A percentile compares a stretch with the other conserved stretches of the same genome.
Evolutionary conservation across 2,113 vertebrate species (phyloP).

Genomic region (Aptenodytes forsteri): DNA sequence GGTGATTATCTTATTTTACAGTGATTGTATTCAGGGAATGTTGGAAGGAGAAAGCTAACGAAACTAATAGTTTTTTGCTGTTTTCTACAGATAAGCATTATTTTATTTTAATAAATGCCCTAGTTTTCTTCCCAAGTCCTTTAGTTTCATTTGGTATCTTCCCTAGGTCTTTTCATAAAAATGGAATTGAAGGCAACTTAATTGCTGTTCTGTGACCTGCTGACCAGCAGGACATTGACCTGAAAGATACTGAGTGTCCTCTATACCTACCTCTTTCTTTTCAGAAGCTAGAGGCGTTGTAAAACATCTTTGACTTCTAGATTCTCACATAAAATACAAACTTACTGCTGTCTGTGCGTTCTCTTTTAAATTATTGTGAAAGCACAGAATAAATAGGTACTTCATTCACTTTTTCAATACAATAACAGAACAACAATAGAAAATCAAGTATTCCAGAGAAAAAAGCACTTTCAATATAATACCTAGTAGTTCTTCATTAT

Average conservation of each 20-base stretch:
- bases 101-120: not conserved
- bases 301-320: conserved; percentile 54
- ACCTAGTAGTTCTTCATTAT: conserved; percentile 50
- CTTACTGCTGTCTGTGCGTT: conserved; percentile 41
- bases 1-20: conserved; percentile 34
- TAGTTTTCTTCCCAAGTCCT: not conserved
- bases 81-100: not conserved
- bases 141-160: conserved; percentile 4
- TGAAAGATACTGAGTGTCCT: conserved; percentile 39
- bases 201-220: conserved; percentile 60
- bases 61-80: not conserved
- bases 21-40: not conserved
- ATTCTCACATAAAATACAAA: conserved; percentile 50
- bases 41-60: not conserved
- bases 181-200: conserved; percentile 40
- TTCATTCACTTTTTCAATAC: conserved; percentile 43
- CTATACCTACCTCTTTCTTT: conserved; percentile 38
- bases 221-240: conserved; percentile 66
- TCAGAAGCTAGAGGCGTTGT: conserved; percentile 40
- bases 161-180: conserved; percentile 19
- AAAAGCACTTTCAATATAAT: conserved; percentile 49
- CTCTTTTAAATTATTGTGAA: conserved; percentile 62
- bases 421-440: conserved; percentile 49
- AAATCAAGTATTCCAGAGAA: conserved; percentile 34
- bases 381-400: conserved; percentile 48